A percentile compares a stretch with the other conserved stretches of the same genome.
Evolutionary conservation across 37 sponge, comb jelly and placozoan species (phyloP).

Genomic region (Halisarca cf. caerulea): DNA sequence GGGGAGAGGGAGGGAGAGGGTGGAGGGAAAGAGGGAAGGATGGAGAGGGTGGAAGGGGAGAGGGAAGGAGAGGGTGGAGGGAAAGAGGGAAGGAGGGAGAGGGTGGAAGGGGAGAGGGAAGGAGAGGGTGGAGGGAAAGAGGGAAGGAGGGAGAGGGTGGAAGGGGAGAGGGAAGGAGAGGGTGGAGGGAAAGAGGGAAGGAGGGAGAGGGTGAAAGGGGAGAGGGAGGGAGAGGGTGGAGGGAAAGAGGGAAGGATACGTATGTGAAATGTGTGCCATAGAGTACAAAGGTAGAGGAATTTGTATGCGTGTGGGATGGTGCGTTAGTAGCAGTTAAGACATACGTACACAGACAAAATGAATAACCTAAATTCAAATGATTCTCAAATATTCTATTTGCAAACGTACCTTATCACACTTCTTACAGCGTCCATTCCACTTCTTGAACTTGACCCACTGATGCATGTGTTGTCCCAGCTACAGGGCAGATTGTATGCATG

Average conservation of each 20-base stretch:
- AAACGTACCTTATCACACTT: constrained; percentile 52
- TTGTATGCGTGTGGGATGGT: too few species aligned
- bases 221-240: too few species aligned
- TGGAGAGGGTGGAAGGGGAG: not conserved
- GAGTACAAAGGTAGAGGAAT: too few species aligned
- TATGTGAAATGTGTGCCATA: too few species aligned
- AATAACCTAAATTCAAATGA: not conserved
- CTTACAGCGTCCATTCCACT: constrained; percentile 47
- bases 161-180: not conserved
- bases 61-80: not conserved
- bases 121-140: not conserved
- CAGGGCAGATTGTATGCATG: constrained; percentile 13
- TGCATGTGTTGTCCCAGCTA: constrained; percentile 32
- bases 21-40: not conserved
- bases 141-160: not conserved
- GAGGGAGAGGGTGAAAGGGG: not conserved
- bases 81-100: not conserved
- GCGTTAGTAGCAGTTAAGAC: too few species aligned
- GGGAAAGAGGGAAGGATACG: too few species aligned
- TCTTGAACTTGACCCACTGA: constrained; percentile 61
- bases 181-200: not conserved
- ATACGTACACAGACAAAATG: too few species aligned
- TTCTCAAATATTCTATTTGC: not conserved
- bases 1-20: not conserved
- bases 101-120: not conserved